Conservation (phyloP, 2,113 vertebrate genomes). For the Mixornis gularis region DNA sequence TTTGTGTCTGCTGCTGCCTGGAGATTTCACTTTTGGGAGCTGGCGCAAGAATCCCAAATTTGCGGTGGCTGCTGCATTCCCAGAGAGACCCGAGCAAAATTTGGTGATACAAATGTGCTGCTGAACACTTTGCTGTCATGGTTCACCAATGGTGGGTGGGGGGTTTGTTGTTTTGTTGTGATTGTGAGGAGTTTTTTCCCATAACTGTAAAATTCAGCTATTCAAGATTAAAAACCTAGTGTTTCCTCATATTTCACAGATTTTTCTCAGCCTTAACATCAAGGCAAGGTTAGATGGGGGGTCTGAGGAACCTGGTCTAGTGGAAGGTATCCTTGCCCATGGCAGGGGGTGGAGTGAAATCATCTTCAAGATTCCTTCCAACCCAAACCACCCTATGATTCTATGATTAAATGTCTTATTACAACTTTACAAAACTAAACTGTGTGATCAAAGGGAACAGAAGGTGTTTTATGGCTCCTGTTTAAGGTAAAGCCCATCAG, state of each 20-base stretch:
- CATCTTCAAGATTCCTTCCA: neutral
- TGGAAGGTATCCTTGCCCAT: neutral
- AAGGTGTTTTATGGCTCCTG: slow-evolving; percentile 8
- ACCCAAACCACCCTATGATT: neutral
- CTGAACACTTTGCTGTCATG: neutral
- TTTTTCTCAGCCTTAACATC: neutral
- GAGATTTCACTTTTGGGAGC: neutral
- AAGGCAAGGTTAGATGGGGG: neutral
- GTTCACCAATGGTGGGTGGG: neutral
- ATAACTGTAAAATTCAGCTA: neutral
- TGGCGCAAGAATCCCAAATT: neutral
- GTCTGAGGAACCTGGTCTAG: neutral
- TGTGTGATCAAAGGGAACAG: slow-evolving; percentile 15
- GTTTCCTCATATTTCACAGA: neutral
- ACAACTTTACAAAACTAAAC: slow-evolving; percentile 24
- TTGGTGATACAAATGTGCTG: neutral
- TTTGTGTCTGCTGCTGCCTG: neutral
- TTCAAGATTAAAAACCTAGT: slow-evolving; percentile 2
- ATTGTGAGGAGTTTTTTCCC: fast-evolving
- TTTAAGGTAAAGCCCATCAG: neutral
- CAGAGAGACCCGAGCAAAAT: neutral
- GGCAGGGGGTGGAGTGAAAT: neutral
- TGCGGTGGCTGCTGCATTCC: neutral
- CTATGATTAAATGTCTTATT: slow-evolving; percentile 19
- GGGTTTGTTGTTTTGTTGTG: neutral